Base-by-base conservation (phyloP, 2,888 invertebrate genomes). In the Alviniconcha strummeri region DNA sequence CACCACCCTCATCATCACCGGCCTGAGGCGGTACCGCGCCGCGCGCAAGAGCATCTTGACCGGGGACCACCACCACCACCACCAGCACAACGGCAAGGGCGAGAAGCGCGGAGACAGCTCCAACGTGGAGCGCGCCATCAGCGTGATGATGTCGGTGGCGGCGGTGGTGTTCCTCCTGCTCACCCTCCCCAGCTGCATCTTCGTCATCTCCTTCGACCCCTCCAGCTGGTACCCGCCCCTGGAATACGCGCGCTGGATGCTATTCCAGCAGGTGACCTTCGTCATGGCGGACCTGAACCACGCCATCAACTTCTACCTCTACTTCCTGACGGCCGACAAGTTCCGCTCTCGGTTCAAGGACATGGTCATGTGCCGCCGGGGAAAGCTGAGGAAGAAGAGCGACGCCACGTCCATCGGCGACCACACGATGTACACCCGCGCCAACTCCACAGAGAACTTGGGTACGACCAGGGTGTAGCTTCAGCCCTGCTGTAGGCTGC, bases 241-340 rank as follows among this genome's bases (percentile, higher is more conserved):
- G n/a, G 52, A 71, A n/a, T n/a, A 76, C 4, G 85, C 86, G 17
- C 71, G 71, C 15, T 81, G 80, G 81, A 13, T 55, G 17, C 76
- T 86, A 1, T 81, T 84, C 72, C 76, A 84, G 56, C 82, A 85
- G 69, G 67, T 87, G 19, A 72, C 85, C 74, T 90, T 88, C 76
- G 72, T 90, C 11, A 82, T 91, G 57, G 84, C 88, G 0, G 90
- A 90, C 84, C 83, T 89, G 0, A 89, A 89, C 67, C 91, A 91
- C 83, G 90, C 89, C 15, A 84, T 90, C 55, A 91, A 91, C 79
- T 91, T 91, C 84, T 91, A 90, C 80, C 80, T 91, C 9, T 91
- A 91, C 80, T 90, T 89, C 79, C 83, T 89, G 6, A 89, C 89
- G 54, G 89, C 90, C 2, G 84, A 85, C 76, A 88, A 86, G 80